Base-by-base conservation (phyloP, 2,888 invertebrate genomes). In the Hypomecis punctinalis region DNA sequence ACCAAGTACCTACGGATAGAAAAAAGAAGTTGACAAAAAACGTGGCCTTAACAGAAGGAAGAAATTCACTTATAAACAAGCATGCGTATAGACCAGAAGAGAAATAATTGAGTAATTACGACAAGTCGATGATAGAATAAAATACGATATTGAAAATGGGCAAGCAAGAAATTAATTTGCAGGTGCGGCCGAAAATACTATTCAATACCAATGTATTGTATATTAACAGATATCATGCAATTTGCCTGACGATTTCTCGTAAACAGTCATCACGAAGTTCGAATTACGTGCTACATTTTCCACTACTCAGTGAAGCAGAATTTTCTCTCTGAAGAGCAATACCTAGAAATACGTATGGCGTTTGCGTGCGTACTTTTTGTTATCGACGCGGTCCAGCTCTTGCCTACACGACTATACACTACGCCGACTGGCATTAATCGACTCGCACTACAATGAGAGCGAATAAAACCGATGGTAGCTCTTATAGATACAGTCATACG, bases 331-430 rank as follows among this genome's bases (percentile, higher is more conserved):
- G 59, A 68, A 65, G 61, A 70, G 62, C 58, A 59, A 64, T 70
- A 67, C 63, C 57, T 67, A 67, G 61, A 69, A 71, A 63, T 65
- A 64, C 66, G 59, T 68, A 67, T 59, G 57, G 40, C 55, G 60
- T 66, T 72, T 70, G 70, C 68, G 67, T 72, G 62, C 61, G 65
- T 70, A 55, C 67, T 70, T 72, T 69, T 70, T 72, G 66, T 68
- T 60, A 66, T 63, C 68, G 72, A 69, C 55, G 64, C 70, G 69
- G 68, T 72, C 72, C 68, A 69, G 55, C 70, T 66, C 67, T 36
- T 60, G 39, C 52, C 48, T 46, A 57, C 56, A 65, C 57, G 61
- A 48, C 61, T 68, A 58, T 63, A 65, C 61, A 65, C 47, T 47
- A 56, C 61, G 54, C 55, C 63, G 55, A 62, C 67, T 61, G 37